Evolutionary conservation across 1,140 invertebrate genomes (phyloP).

Genomic region (Hypsibius dujardini): DNA sequence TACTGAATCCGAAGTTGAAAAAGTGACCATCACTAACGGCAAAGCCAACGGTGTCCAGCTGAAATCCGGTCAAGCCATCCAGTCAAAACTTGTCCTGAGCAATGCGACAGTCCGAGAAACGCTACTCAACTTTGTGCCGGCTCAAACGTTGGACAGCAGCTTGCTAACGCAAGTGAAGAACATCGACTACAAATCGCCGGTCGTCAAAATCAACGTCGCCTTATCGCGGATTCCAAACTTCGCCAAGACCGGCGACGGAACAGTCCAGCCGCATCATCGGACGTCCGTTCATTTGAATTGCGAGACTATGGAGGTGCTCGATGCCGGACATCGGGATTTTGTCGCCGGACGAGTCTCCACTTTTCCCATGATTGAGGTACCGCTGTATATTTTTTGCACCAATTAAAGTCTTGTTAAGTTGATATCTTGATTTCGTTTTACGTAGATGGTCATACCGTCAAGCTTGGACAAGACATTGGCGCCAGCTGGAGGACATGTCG

Average conservation of each 20-base stretch:
- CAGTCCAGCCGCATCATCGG: slow-evolving; percentile 38
- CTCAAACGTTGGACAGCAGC: slow-evolving; percentile 30
- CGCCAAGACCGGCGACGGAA: slow-evolving; percentile 24
- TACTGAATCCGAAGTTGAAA: slow-evolving; percentile 35
- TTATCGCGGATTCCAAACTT: slow-evolving; percentile 41
- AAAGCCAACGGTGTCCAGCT: slow-evolving; percentile 35
- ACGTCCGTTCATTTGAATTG: slow-evolving; percentile 44
- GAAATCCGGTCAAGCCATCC: slow-evolving; percentile 35
- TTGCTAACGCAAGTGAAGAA: slow-evolving; percentile 29
- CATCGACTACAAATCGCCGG: slow-evolving; percentile 42
- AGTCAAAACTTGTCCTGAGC: slow-evolving; percentile 37
- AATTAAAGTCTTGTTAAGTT: slow-evolving; percentile 19
- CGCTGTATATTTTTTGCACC: slow-evolving; percentile 25
- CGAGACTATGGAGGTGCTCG: slow-evolving; percentile 36
- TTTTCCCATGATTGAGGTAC: slow-evolving; percentile 19
- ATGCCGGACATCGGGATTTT: slow-evolving; percentile 35
- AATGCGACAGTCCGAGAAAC: slow-evolving; percentile 43
- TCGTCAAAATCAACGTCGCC: slow-evolving; percentile 46
- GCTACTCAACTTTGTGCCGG: slow-evolving; percentile 32
- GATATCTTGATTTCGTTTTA: slow-evolving; percentile 17
- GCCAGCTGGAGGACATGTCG: slow-evolving; percentile 39
- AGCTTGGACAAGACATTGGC: slow-evolving; percentile 38
- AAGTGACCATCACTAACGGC: slow-evolving; percentile 31
- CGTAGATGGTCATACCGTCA: slow-evolving; percentile 41
- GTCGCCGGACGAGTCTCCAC: slow-evolving; percentile 32